Evolutionary conservation across 2,797 vertebrate species (phyloP).

Genomic region (Oceanodroma leucorhoa): DNA sequence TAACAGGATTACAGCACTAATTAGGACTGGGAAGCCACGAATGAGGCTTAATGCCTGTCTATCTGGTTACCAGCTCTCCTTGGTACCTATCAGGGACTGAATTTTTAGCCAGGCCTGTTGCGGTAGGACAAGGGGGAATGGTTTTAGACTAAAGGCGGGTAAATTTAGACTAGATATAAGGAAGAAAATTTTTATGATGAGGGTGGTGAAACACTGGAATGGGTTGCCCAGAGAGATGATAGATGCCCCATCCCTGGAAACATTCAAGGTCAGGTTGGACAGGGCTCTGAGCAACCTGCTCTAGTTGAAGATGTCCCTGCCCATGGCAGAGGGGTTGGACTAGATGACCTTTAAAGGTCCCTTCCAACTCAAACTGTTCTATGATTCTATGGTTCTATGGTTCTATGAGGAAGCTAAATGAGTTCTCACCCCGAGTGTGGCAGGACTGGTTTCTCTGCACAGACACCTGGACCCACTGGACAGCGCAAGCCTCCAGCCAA

Average conservation of each 20-base stretch:
- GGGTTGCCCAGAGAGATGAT: too few species aligned
- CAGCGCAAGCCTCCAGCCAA: neutral
- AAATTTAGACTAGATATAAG: neutral
- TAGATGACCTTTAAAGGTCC: neutral
- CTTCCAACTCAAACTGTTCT: neutral
- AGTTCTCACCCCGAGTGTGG: fast-evolving
- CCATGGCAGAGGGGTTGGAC: fast-evolving
- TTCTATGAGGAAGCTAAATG: neutral
- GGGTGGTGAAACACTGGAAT: neutral
- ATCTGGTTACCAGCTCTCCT: neutral
- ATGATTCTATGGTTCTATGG: too few species aligned
- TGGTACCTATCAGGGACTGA: neutral
- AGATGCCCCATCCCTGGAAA: neutral
- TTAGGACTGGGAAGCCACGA: neutral
- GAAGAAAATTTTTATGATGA: neutral
- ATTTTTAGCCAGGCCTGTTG: neutral
- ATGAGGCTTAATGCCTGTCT: neutral
- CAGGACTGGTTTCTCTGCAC: neutral
- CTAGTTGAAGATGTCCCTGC: neutral
- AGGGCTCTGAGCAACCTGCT: neutral
- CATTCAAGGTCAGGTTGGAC: neutral
- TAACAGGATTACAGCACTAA: neutral
- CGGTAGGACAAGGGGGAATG: neutral
- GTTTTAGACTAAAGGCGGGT: neutral
- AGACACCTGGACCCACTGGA: neutral